These are phyloP conservation scores for Macaca mulatta DNA, from an alignment of 2,113 vertebrate genomes.

Conservation along the genomic window DNA sequence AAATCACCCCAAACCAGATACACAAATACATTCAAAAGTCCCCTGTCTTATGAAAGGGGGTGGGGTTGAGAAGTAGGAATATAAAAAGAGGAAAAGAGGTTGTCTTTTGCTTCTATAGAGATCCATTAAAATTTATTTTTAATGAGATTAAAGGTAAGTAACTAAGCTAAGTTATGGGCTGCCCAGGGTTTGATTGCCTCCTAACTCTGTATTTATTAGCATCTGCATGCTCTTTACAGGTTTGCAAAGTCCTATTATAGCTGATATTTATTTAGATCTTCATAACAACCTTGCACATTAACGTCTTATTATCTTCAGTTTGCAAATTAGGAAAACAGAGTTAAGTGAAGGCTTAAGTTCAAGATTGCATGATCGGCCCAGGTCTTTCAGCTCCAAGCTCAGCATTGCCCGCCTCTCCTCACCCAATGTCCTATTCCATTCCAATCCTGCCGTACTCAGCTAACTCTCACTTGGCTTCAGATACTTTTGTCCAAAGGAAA, in stretches of 20 bases:
- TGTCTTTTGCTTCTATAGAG: background rate
- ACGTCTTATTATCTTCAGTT: background rate
- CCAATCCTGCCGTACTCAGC: background rate
- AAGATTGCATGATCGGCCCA: background rate
- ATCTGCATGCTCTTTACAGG: background rate
- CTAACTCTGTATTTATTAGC: background rate
- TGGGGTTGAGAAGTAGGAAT: no score
- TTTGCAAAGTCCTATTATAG: background rate
- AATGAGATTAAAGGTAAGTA: background rate
- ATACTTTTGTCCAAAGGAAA: background rate
- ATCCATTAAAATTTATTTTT: background rate
- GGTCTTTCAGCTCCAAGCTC: background rate
- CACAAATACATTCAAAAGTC: background rate
- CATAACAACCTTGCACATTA: background rate
- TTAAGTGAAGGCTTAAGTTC: background rate
- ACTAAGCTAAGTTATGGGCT: background rate
- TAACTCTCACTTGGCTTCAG: background rate
- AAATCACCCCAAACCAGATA: background rate
- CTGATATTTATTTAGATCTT: background rate
- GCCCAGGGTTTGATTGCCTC: background rate
- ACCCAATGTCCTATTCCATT: background rate
- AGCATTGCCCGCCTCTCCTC: accelerated
- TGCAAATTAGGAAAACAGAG: background rate
- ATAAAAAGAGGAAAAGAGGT: background rate
- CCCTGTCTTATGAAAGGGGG: no score